These are phyloP conservation scores for Crambe crambe DNA, from an alignment of 37 sponge, comb jelly and placozoan genomes.

Conservation along the genomic window DNA sequence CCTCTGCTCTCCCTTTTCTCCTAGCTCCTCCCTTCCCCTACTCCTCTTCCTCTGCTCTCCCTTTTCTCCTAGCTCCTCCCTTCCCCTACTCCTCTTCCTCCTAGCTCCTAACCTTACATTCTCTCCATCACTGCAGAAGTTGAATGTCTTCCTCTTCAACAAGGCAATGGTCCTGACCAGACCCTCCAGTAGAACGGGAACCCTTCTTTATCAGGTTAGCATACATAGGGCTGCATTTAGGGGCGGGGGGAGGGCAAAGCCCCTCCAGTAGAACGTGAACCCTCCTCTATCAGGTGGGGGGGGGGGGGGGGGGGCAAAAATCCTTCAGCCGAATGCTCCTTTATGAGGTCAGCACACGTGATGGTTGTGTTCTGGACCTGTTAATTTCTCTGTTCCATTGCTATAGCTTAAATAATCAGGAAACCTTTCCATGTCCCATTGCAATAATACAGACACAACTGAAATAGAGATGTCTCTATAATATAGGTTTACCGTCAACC, in stretches of 20 bases:
- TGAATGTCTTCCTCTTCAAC: constrained; percentile 69
- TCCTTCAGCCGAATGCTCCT: neutral
- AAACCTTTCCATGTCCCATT: no score
- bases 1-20: no score
- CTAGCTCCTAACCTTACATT: no score
- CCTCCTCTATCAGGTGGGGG: neutral
- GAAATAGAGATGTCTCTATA: no score
- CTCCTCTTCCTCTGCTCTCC: no score
- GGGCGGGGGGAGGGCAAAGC: neutral
- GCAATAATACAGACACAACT: no score
- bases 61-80: no score
- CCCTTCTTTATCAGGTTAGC: constrained; percentile 48
- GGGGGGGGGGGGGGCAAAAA: neutral
- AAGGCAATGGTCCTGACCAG: constrained; percentile 63
- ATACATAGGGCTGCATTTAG: neutral
- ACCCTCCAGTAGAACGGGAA: constrained; percentile 35
- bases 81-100: no score
- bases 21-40: no score
- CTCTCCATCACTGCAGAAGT: constrained; percentile 42
- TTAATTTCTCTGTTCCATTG: no score
- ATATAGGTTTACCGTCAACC: constrained; percentile 39
- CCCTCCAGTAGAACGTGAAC: neutral
- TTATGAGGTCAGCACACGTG: neutral
- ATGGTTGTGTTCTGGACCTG: neutral
- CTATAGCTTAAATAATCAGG: no score